Percentiles rank a stretch among this genome's conserved stretches.
Evolutionary conservation across 2,113 vertebrate species (phyloP).

Genomic region (Actenoides lindsayi): DNA sequence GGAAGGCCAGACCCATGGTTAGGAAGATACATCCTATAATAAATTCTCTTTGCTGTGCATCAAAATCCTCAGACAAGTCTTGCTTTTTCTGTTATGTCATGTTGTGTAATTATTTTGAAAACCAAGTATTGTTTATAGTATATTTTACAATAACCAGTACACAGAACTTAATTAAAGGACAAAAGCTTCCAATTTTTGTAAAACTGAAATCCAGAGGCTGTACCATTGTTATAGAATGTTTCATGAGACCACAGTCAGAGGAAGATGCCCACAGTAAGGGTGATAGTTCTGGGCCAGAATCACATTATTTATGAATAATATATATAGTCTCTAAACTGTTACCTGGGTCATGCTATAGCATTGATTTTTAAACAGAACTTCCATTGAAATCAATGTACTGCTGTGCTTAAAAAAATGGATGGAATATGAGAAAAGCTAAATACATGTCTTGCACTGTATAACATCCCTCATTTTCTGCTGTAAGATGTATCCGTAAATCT

Average conservation of each 20-base stretch:
- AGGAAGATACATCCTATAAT: neutral
- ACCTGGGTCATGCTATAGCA: slow-evolving; percentile 21
- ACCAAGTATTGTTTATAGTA: neutral
- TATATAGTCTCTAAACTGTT: slow-evolving; percentile 8
- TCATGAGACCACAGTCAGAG: neutral
- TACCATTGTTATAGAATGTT: neutral
- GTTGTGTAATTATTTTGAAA: neutral
- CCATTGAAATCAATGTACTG: slow-evolving; percentile 48
- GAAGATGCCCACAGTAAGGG: neutral
- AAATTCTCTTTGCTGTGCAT: neutral
- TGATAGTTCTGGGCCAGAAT: slow-evolving; percentile 2
- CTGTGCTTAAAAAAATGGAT: slow-evolving; percentile 16
- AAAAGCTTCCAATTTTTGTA: neutral
- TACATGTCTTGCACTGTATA: slow-evolving; percentile 5
- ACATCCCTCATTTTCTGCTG: slow-evolving; percentile 39
- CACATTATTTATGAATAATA: slow-evolving; percentile 28
- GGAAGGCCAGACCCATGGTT: neutral
- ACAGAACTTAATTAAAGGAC: neutral
- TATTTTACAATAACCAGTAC: neutral
- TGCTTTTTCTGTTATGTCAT: neutral
- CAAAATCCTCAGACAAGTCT: neutral
- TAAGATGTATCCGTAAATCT: slow-evolving; percentile 41
- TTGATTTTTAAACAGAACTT: slow-evolving; percentile 56
- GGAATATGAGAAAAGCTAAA: slow-evolving; percentile 51
- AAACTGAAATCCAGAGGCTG: neutral